These are phyloP conservation scores for Tarsius wallacei DNA, from an alignment of 2,797 vertebrate genomes.

Conservation along the genomic window DNA sequence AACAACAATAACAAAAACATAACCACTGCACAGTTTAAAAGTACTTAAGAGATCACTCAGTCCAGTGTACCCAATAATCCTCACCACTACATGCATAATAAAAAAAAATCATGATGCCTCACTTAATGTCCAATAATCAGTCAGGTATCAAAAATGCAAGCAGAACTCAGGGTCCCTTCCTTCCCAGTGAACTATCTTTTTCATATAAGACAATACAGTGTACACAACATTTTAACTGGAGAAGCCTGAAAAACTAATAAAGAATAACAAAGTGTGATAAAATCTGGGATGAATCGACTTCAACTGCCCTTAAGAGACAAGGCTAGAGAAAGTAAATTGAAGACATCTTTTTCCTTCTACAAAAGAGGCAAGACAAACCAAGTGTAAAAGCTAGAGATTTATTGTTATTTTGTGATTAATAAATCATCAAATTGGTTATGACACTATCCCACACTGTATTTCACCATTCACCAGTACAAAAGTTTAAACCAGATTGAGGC, in stretches of 20 bases:
- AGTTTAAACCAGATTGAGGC: slow-evolving; percentile 77
- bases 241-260: slow-evolving; percentile 47
- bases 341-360: slow-evolving; percentile 79
- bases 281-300: slow-evolving; percentile 46
- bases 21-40: neutral
- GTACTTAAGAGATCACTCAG: neutral
- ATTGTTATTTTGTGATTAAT: slow-evolving; percentile 89
- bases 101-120: slow-evolving; percentile 2
- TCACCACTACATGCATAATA: neutral
- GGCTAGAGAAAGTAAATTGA: slow-evolving; percentile 35
- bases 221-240: neutral
- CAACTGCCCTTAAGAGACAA: slow-evolving; percentile 29
- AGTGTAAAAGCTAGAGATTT: slow-evolving; percentile 88
- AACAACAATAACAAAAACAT: neutral
- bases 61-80: neutral
- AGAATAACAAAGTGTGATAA: slow-evolving; percentile 16
- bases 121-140: neutral
- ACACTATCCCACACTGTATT: slow-evolving; percentile 82
- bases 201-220: neutral
- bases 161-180: neutral
- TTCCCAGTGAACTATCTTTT: slow-evolving; percentile 5
- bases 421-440: slow-evolving; percentile 84
- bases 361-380: slow-evolving; percentile 85
- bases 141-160: neutral
- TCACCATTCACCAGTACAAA: slow-evolving; percentile 80